phyloP scores from a whole-genome alignment of 2,113 vertebrate species.

The Raphicerus campestris region DNA sequence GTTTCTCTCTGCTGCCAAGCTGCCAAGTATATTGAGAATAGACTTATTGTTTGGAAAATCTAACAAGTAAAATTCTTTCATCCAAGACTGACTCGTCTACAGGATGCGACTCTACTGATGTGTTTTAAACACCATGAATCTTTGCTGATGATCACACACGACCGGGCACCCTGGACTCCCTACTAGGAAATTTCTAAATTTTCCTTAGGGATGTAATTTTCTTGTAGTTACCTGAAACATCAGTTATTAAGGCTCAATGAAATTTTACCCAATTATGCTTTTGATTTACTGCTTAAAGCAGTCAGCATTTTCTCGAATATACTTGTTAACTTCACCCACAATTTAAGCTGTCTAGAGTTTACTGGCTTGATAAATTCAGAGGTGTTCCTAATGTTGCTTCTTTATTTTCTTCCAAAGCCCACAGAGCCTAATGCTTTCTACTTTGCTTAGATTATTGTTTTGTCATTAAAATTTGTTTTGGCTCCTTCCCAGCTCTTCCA shows the following conservation, averaged over 20 bases:
- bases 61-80: not conserved
- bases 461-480: slow-evolving; percentile 68
- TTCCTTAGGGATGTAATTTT: not conserved
- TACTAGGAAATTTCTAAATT: not conserved
- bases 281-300: not conserved
- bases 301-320: not conserved
- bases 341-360: not conserved
- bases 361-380: not conserved
- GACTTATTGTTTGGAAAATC: not conserved
- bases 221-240: not conserved
- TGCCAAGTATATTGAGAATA: not conserved
- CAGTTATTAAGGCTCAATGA: slow-evolving; percentile 5
- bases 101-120: not conserved
- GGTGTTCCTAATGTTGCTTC: not conserved
- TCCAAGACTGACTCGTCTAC: not conserved
- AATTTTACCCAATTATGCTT: not conserved
- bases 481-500: slow-evolving; percentile 24
- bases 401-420: not conserved
- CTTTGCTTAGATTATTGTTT: slow-evolving; percentile 66
- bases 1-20: not conserved
- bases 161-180: fast-evolving
- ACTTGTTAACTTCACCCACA: not conserved
- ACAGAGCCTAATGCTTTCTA: not conserved
- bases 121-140: fast-evolving
- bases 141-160: fast-evolving